These are phyloP conservation scores for Phrynosoma blainvillii DNA, from an alignment of 2,113 vertebrate species.

Conservation along the genomic window DNA sequence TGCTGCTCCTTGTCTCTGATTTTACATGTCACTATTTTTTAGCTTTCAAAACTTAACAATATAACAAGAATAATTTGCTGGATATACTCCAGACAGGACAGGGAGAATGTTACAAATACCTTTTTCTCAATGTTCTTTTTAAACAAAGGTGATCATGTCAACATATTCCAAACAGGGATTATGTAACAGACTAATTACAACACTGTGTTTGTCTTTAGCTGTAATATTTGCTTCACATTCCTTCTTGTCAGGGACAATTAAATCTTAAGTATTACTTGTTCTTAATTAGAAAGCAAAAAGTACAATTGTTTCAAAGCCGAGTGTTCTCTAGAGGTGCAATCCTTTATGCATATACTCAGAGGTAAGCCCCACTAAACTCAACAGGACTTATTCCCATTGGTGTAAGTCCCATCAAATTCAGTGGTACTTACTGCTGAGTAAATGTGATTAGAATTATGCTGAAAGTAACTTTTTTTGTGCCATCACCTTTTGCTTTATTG, in stretches of 20 bases:
- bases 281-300: not conserved
- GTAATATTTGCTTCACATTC: not conserved
- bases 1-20: not conserved
- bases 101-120: not conserved
- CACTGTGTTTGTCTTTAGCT: not conserved
- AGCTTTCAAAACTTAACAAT: not conserved
- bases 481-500: not conserved
- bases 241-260: not conserved
- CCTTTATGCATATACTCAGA: not conserved
- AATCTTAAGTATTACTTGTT: not conserved
- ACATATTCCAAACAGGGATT: not conserved
- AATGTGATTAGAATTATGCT: not conserved
- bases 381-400: not conserved
- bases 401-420: not conserved
- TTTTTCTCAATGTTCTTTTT: not conserved
- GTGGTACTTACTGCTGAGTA: not conserved
- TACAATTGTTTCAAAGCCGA: not conserved
- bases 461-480: not conserved
- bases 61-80: not conserved
- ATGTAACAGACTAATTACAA: not conserved
- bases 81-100: not conserved
- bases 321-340: not conserved
- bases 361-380: not conserved
- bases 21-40: not conserved
- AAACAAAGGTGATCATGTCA: not conserved